Percentiles rank a stretch among this genome's conserved stretches.
Evolutionary conservation across 2,113 vertebrate species (phyloP).

Genomic region (Indicator indicator): DNA sequence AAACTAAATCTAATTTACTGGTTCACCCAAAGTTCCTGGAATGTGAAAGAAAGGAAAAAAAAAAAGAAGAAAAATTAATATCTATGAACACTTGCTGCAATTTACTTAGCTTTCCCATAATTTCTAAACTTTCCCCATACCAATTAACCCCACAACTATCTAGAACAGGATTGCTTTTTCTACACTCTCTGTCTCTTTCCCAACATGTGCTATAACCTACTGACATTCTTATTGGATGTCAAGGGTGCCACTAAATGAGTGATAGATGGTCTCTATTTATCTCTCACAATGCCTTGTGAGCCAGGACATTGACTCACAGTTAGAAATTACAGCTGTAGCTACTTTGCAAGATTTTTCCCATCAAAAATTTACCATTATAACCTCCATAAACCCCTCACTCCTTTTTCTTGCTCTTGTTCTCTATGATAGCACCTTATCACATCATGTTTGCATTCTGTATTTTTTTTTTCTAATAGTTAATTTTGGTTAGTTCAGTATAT

Average conservation of each 20-base stretch:
- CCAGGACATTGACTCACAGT: no score
- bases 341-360: neutral
- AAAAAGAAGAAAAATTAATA: neutral
- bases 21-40: neutral
- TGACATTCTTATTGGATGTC: neutral
- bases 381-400: neutral
- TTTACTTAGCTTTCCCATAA: neutral
- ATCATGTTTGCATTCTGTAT: neutral
- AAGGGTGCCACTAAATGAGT: no score
- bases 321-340: neutral
- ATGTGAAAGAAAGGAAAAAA: neutral
- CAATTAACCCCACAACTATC: neutral
- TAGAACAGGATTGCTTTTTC: neutral
- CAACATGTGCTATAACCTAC: neutral
- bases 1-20: neutral
- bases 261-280: no score
- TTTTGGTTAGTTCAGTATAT: neutral
- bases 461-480: neutral
- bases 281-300: no score
- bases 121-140: neutral
- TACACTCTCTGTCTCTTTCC: neutral
- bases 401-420: neutral
- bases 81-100: neutral
- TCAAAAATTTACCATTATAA: neutral
- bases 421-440: neutral